Base-by-base conservation (phyloP, 2,113 vertebrate genomes). In the Sporophila hypoxantha region DNA sequence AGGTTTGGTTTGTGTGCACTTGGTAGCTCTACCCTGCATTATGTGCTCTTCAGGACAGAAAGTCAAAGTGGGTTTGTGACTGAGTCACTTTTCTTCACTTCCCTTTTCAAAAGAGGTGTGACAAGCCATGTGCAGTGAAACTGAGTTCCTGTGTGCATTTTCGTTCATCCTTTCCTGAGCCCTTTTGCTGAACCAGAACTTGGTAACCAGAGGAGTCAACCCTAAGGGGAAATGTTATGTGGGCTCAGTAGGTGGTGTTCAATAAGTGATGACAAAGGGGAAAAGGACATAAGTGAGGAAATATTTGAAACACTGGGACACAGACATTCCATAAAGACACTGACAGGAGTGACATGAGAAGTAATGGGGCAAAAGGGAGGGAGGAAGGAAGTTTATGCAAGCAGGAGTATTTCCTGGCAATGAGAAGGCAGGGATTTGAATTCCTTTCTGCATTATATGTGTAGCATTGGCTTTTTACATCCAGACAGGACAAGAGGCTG, bases 21-120 rank as follows among this genome's bases (percentile, higher is more conserved):
- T 22, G 62, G 30, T 36, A 76, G 46, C 47, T 44, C 39, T 62
- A 23, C 23, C 25, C 30, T 86, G 62, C 0, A 22, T 32, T 62
- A 62, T 27, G 36, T 66, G 85, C 88, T 88, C 52, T 92, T 92
- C 37, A 93, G 91, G 88, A 91, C 36, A 69, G 92, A 93, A 92
- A 94, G 80, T 71, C 1, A 5, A 62, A 78, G 77, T 52, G 62
- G 26, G n/a, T 86, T 88, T 84, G 32, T 55, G 27, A 82, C 30
- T 67, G 87, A 91, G 69, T 89, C 62, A 67, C 53, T 81, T 37
- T 61, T 85, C 41, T 78, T 90, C 82, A 65, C 52, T 91, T 95
- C 79, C 32, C 32, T 26, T 87, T 92, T 83, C 50, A 50, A 53
- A 80, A 23, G 62, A 75, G 50, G 12, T 76, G 9, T 76, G 32